These are phyloP conservation scores for Brachionus plicatilis DNA, from an alignment of 1,140 invertebrate species.

Conservation along the genomic window DNA sequence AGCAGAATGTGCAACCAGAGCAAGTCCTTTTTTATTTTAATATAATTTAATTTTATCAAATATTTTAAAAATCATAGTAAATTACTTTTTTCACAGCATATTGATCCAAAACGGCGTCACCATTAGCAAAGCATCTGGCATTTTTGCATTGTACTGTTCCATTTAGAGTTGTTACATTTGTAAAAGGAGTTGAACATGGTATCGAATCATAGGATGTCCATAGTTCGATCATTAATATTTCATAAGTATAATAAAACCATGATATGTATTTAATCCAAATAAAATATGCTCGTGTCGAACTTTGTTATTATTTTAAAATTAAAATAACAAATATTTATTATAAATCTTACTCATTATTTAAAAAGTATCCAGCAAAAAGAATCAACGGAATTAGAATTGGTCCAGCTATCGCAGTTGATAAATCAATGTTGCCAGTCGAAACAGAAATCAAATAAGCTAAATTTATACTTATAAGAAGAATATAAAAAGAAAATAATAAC, in stretches of 20 bases:
- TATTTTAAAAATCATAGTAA: background rate
- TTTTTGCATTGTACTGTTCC: background rate
- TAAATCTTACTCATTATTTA: conserved; percentile 64
- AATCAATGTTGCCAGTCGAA: background rate
- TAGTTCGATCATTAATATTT: background rate
- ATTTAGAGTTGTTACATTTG: background rate
- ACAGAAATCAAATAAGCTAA: conserved; percentile 2
- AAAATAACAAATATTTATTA: background rate
- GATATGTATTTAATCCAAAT: conserved; percentile 40
- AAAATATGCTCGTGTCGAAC: conserved; percentile 30
- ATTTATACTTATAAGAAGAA: background rate
- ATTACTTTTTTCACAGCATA: background rate
- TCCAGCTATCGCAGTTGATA: conserved; percentile 75
- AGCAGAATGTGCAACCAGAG: background rate
- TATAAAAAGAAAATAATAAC: background rate
- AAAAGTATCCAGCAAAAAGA: conserved; percentile 88
- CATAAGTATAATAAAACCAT: conserved; percentile 33
- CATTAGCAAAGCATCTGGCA: background rate
- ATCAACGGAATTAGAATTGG: conserved; percentile 85
- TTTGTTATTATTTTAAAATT: background rate
- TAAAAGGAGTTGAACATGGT: conserved; percentile 8
- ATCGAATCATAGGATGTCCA: background rate
- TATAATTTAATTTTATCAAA: too few relatives aligned
- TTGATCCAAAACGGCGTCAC: background rate
- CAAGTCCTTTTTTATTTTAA: background rate